phyloP scores from a whole-genome alignment of 2,113 vertebrate species.

The Gasterosteus nipponicus region DNA sequence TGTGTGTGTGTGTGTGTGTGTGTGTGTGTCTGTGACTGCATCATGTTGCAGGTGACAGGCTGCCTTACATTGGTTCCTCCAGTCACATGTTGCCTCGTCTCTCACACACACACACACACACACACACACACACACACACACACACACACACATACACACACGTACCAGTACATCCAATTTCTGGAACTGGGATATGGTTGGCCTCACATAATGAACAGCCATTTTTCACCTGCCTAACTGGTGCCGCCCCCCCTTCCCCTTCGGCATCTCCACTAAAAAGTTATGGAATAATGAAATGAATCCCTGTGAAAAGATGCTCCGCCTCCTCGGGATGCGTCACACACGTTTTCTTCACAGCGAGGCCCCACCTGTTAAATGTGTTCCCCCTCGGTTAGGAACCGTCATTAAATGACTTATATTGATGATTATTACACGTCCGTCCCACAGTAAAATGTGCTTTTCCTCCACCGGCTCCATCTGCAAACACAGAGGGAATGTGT shows the following conservation, averaged over 20 bases:
- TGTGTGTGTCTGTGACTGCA: slow-evolving; percentile 7
- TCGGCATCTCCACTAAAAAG: neutral
- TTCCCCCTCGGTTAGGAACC: neutral
- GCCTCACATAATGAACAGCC: slow-evolving; percentile 69
- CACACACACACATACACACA: neutral
- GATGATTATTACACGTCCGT: neutral
- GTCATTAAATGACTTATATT: neutral
- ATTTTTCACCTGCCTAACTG: slow-evolving; percentile 74
- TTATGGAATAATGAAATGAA: neutral
- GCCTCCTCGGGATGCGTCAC: neutral
- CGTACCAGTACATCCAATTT: slow-evolving; percentile 57
- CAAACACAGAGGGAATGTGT: neutral
- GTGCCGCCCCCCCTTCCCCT: neutral
- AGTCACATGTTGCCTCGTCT: slow-evolving; percentile 14
- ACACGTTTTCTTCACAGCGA: neutral
- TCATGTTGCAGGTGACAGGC: neutral
- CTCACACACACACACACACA: no score
- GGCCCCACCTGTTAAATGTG: no score
- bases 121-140: neutral
- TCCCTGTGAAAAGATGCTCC: neutral
- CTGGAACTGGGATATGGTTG: slow-evolving; percentile 64
- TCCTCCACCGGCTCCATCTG: neutral
- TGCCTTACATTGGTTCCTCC: slow-evolving; percentile 29
- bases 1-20: no score
- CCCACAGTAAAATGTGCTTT: neutral